These are phyloP conservation scores for Chloroceryle amazona DNA, from an alignment of 2,797 vertebrate species.

Conservation along the genomic window DNA sequence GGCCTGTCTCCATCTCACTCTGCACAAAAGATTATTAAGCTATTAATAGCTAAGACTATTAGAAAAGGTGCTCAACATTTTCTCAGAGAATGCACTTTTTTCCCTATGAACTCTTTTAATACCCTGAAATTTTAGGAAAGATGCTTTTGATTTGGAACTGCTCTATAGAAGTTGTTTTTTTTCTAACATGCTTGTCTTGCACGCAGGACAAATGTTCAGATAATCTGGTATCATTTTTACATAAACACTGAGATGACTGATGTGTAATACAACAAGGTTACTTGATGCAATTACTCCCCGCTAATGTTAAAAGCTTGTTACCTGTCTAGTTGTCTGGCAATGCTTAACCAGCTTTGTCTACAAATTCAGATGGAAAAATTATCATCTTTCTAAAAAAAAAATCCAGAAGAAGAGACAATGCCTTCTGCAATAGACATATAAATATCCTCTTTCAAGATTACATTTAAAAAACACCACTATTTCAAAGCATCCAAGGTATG, in stretches of 20 bases:
- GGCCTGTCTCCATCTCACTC: not conserved
- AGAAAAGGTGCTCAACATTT: not conserved
- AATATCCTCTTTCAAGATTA: not conserved
- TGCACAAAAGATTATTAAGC: not conserved
- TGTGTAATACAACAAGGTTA: not conserved
- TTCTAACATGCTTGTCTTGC: not conserved
- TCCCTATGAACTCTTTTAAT: not conserved
- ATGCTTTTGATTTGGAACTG: not conserved
- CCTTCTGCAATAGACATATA: not conserved
- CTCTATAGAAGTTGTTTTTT: not conserved
- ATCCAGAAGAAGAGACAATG: not conserved
- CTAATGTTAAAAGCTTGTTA: conserved; percentile 55
- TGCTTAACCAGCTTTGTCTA: not conserved
- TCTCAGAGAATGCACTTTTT: not conserved
- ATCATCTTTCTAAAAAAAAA: not conserved
- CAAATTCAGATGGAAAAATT: not conserved
- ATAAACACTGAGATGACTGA: not conserved
- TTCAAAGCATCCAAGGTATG: not conserved
- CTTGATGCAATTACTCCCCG: not conserved
- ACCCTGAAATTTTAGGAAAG: not conserved
- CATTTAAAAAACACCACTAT: accelerated
- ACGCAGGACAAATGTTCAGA: not conserved
- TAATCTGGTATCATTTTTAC: not conserved
- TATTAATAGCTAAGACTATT: not conserved
- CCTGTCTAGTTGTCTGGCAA: not conserved